Base-by-base conservation (phyloP, 2,888 invertebrate species). In the Drosophila birchii region DNA sequence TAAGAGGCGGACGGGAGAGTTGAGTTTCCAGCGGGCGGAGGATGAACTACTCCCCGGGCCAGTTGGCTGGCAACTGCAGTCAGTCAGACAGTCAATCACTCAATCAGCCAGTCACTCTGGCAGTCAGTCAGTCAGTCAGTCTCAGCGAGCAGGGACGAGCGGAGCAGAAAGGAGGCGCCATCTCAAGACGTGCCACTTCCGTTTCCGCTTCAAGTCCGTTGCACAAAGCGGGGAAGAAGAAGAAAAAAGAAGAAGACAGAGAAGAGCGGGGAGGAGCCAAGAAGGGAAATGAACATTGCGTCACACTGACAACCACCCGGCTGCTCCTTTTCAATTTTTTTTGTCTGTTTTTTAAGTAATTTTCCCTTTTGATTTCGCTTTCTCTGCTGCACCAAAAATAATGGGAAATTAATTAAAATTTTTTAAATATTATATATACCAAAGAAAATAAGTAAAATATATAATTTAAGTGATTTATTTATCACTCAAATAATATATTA, bases 131-230 rank as follows among this genome's bases (percentile, higher is more conserved):
- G 63, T 54, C 79, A 85, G 75, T 81, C 85, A 58, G 64, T 72
- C 61, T 44, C 44, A 9, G 39, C 18, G 53, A 51, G 38, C 58
- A 55, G 47, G 47, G 53, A 14, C 56, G 39, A 44, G 67, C 54
- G 18, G 32, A 14, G 34, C 29, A 47, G 58, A 44, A 44, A 39
- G 56, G 32, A 68, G 71, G 51, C 67, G 77, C 69, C 70, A 58
- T 69, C 70, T 75, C 26, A 86, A 86, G 86, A 88, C 88, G 86
- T 88, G 86, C 80, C 83, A 82, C 83, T 84, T 84, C 83, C 83
- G 88, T 75, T 88, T 88, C 86, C 76, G 88, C 76, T 67, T 76
- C 78, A 71, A 78, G 84, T 80, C 49, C 38, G 44, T 26, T 51
- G 57, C 43, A 51, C 67, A 67, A 55, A 68, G 59, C 47, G 51